Evolutionary conservation across 2,888 invertebrate species (phyloP).

Genomic region (Alentia gelatinosa): DNA sequence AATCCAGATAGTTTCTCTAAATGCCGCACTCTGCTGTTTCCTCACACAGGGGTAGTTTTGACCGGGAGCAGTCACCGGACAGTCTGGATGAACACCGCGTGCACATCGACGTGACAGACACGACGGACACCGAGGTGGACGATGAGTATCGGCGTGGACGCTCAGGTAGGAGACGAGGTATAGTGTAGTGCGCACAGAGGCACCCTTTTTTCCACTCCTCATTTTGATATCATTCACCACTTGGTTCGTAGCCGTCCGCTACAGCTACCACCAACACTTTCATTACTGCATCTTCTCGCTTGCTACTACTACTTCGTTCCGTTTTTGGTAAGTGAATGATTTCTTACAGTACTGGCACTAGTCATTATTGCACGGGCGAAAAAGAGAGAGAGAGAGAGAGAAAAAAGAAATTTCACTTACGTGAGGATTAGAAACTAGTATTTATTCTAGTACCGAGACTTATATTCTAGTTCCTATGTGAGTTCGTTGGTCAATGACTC

Average conservation of each 20-base stretch:
- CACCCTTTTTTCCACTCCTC: conserved; percentile 7
- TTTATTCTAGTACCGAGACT: too few relatives aligned
- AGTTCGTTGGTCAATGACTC: too few relatives aligned
- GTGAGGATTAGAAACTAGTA: too few relatives aligned
- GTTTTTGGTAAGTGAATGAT: conserved; percentile 2
- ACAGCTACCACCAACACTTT: not conserved
- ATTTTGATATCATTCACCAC: not conserved
- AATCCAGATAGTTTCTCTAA: too few relatives aligned
- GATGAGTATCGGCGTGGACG: conserved; percentile 57
- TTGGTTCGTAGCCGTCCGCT: not conserved
- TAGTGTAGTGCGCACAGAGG: not conserved
- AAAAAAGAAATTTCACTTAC: too few relatives aligned
- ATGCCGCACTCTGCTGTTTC: not conserved
- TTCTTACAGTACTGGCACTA: not conserved
- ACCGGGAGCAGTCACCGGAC: conserved; percentile 66
- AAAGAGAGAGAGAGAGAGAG: too few relatives aligned
- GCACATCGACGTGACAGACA: conserved; percentile 68
- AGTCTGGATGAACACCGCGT: conserved; percentile 76
- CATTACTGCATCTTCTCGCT: not conserved
- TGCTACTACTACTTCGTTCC: conserved; percentile 20
- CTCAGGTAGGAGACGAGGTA: conserved; percentile 53
- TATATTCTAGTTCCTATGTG: too few relatives aligned
- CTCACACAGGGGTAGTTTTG: conserved; percentile 50
- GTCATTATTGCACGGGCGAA: not conserved
- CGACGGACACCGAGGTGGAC: conserved; percentile 63